These are phyloP conservation scores for Melanocharis versteri DNA, from an alignment of 2,113 vertebrate species.

Conservation along the genomic window DNA sequence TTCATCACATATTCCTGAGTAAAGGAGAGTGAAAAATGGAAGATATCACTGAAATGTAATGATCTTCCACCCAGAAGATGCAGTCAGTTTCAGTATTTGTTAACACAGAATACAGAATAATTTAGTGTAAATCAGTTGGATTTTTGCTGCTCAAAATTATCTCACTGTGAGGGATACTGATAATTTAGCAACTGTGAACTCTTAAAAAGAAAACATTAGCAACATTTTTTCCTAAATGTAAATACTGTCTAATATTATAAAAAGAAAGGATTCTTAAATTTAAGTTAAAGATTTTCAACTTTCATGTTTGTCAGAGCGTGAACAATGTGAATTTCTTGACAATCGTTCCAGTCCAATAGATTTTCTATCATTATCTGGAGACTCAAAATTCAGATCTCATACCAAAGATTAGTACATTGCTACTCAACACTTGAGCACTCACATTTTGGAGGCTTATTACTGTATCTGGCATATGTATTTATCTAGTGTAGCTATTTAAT, in stretches of 20 bases:
- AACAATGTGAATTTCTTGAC: not conserved
- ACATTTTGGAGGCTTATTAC: not conserved
- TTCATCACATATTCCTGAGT: not conserved
- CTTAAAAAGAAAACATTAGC: not conserved
- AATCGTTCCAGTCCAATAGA: not conserved
- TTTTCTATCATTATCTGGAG: not conserved
- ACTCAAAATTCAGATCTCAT: not conserved
- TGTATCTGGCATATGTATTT: not conserved
- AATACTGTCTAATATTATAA: not conserved
- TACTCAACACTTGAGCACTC: not conserved
- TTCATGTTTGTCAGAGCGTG: not conserved
- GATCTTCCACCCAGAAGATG: not conserved
- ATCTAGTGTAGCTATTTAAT: not conserved
- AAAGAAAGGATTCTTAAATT: not conserved
- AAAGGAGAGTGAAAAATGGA: not conserved
- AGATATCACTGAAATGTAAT: not conserved
- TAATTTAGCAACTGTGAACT: not conserved
- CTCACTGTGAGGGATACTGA: not conserved
- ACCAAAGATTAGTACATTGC: not conserved
- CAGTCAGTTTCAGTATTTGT: not conserved
- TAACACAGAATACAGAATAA: not conserved
- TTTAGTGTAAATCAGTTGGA: not conserved
- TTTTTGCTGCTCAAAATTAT: not conserved
- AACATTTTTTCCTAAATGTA: not conserved
- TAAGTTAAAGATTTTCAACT: not conserved